Evolutionary conservation across 1,140 invertebrate genomes (phyloP), one percentile per base, ranked within the genome.

Genomic region (Spodoptera litura): DNA sequence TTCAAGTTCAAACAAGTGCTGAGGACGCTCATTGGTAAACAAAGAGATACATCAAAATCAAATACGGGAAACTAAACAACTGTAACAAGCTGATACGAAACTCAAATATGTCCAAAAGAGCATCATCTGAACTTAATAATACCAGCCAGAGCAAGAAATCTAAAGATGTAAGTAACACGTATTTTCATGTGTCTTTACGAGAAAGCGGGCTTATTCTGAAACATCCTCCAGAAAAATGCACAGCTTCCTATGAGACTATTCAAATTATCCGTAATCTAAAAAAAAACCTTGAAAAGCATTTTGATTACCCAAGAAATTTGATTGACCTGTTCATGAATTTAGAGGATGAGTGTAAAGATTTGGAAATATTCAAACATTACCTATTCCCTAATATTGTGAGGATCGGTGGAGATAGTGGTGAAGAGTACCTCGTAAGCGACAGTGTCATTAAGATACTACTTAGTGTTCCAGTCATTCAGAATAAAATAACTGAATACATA

Each of bases 381-480:
- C 80, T 95, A 15, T 92, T 88, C 80, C 91, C 89, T 15, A 95
- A 94, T 82, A 91, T 94, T 61, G 78, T 89, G 4, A 82, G 83
- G 55, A 71, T 81, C 31, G 78, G 83, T 31, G 87, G 86, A 11
- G 87, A 89, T n/a, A 86, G 78, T n/a, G 68, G 73, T 70, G 86
- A 88, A 62, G 88, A 89, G 74, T 73, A 82, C 59, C 59, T 70
- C 5, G 59, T 91, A 13, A 88, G 81, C 70, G 88, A 94, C 53
- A 93, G 89, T 79, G 83, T 94, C 2, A 78, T 95, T n/a, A 93
- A 91, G 89, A 89, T 95, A 81, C 80, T 95, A 12, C 75, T 95
- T 13, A 89, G 81, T 79, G 81, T 95, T 10, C 87, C 88, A 13
- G 87, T 89, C 52, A 62, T 95, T 20, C 94, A 95, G 83, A 86